Percentiles rank a stretch among this genome's conserved stretches.
phyloP scores from a whole-genome alignment of 2,888 invertebrate species.

The Cephus rjabovi region DNA sequence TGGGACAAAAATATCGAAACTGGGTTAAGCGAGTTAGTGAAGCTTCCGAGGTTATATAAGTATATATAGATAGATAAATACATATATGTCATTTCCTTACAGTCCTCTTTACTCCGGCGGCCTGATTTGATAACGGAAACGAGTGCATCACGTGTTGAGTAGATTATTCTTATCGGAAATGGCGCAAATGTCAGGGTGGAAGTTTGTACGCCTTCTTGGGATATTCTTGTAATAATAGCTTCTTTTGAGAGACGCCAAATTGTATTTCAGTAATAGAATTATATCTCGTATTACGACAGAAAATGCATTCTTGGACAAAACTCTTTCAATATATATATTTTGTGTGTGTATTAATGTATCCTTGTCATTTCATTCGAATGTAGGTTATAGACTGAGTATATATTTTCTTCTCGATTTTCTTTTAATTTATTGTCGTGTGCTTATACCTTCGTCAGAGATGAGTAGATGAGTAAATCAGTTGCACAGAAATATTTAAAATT shows the following conservation, averaged over 20 bases:
- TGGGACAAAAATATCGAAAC: background rate
- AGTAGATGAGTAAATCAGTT: no score
- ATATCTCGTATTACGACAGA: background rate
- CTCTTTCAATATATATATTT: background rate
- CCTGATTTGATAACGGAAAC: background rate
- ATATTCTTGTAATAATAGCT: slow-evolving; percentile 28
- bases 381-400: no score
- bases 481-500: no score
- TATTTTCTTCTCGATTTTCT: no score
- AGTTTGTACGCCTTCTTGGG: background rate
- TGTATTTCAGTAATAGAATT: slow-evolving; percentile 28
- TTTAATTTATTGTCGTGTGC: no score
- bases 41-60: background rate
- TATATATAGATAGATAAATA: background rate
- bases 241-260: slow-evolving; percentile 21
- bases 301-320: background rate
- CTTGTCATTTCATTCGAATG: background rate
- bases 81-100: background rate
- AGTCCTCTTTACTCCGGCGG: background rate
- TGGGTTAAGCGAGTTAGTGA: background rate
- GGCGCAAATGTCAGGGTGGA: background rate
- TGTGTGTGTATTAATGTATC: background rate
- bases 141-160: background rate
- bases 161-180: background rate
- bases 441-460: no score